Conservation (phyloP, 2,113 vertebrate species). For the Mungos mungo region DNA sequence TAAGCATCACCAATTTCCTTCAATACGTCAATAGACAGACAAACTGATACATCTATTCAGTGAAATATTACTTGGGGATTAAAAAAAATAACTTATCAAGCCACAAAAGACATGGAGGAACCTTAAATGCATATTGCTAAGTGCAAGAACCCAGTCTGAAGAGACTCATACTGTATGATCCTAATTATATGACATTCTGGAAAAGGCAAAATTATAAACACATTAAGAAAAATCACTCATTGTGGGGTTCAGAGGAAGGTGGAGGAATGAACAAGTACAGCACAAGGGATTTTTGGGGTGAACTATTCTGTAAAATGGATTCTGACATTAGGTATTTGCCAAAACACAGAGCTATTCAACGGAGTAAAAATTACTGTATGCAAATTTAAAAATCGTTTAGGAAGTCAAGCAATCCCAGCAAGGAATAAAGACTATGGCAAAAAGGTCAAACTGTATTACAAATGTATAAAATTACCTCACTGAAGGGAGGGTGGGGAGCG, state of each 20-base stretch:
- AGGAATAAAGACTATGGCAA: neutral
- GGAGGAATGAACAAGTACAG: neutral
- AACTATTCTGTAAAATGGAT: neutral
- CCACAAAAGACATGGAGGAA: neutral
- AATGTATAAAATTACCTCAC: neutral
- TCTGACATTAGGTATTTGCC: neutral
- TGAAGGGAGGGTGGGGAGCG: neutral
- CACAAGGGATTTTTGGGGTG: neutral
- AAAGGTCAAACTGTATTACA: neutral
- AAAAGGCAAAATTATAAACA: neutral
- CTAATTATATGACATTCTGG: neutral
- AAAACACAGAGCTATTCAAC: neutral
- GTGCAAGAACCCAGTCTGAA: neutral
- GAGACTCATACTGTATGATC: neutral
- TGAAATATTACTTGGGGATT: neutral
- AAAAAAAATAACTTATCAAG: neutral
- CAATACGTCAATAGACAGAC: neutral
- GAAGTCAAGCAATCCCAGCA: neutral
- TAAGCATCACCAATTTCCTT: neutral
- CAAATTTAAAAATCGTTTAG: slow-evolving; percentile 1
- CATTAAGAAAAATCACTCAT: neutral
- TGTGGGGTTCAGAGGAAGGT: neutral
- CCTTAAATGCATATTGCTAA: neutral
- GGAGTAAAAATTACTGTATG: neutral
- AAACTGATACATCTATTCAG: neutral